Evolutionary conservation across 2,888 invertebrate species (phyloP).

Genomic region (Rhagonycha fulva): DNA sequence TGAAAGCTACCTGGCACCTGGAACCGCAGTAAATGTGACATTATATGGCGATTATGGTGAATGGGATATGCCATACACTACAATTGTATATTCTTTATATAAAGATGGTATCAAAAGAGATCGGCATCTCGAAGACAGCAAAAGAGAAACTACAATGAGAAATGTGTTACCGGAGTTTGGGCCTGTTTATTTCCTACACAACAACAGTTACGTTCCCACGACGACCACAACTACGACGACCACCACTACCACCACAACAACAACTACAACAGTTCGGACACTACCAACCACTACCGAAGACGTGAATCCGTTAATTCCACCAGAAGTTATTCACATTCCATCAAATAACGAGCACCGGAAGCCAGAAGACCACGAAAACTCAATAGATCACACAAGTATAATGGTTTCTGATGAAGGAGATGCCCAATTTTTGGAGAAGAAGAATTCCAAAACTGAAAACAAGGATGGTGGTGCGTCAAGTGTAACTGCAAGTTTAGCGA

Average conservation of each 20-base stretch:
- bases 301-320: slow-evolving; percentile 51
- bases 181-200: slow-evolving; percentile 76
- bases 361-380: slow-evolving; percentile 20
- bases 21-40: slow-evolving; percentile 82
- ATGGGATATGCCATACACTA: slow-evolving; percentile 75
- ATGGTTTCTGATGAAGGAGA: slow-evolving; percentile 51
- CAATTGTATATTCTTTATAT: slow-evolving; percentile 71
- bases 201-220: slow-evolving; percentile 78
- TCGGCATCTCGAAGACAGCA: slow-evolving; percentile 65
- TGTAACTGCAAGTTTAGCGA: slow-evolving; percentile 13
- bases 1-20: slow-evolving; percentile 66
- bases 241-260: slow-evolving; percentile 56
- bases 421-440: slow-evolving; percentile 51
- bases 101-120: slow-evolving; percentile 63
- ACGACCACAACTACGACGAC: slow-evolving; percentile 67
- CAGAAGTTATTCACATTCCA: slow-evolving; percentile 44
- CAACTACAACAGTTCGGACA: slow-evolving; percentile 56
- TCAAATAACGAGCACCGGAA: slow-evolving; percentile 35
- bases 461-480: slow-evolving; percentile 3
- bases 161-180: slow-evolving; percentile 75
- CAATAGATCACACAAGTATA: slow-evolving; percentile 32
- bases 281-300: slow-evolving; percentile 65
- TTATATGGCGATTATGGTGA: slow-evolving; percentile 74
- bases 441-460: slow-evolving; percentile 36
- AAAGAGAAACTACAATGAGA: slow-evolving; percentile 67